These are phyloP conservation scores for Taxidea taxus DNA, from an alignment of 2,113 vertebrate genomes.

Conservation along the genomic window DNA sequence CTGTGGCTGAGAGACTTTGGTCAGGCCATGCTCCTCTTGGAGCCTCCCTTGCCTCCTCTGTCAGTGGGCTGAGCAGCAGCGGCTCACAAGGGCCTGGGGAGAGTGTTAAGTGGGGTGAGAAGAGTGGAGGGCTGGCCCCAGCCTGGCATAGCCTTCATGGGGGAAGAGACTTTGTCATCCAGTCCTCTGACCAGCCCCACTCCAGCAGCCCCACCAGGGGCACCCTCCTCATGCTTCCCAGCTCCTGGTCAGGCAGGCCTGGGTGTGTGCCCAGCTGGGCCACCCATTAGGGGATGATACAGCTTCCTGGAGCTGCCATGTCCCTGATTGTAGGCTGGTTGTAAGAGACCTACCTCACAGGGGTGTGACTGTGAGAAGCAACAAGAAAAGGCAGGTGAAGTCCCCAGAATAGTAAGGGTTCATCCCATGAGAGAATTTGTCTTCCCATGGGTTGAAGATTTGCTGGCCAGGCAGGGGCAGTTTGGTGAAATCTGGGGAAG, in stretches of 20 bases:
- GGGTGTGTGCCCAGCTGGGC: not conserved
- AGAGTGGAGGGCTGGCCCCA: not conserved
- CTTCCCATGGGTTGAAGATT: not conserved
- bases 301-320: not conserved
- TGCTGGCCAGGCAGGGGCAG: not conserved
- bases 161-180: not conserved
- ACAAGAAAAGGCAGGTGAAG: not conserved
- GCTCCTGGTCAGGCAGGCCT: not conserved
- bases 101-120: not conserved
- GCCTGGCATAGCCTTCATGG: not conserved
- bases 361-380: not conserved
- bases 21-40: fast-evolving
- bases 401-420: not conserved
- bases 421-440: not conserved
- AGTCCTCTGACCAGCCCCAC: not conserved
- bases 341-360: not conserved
- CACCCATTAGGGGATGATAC: not conserved
- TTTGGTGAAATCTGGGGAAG: not conserved
- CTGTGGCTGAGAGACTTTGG: not conserved
- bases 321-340: not conserved
- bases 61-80: fast-evolving
- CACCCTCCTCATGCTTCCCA: fast-evolving
- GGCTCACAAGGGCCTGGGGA: not conserved
- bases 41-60: not conserved
- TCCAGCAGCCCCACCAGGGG: fast-evolving